Evolutionary conservation across 1,140 invertebrate species (phyloP).

Genomic region (Belonocnema kinseyi): DNA sequence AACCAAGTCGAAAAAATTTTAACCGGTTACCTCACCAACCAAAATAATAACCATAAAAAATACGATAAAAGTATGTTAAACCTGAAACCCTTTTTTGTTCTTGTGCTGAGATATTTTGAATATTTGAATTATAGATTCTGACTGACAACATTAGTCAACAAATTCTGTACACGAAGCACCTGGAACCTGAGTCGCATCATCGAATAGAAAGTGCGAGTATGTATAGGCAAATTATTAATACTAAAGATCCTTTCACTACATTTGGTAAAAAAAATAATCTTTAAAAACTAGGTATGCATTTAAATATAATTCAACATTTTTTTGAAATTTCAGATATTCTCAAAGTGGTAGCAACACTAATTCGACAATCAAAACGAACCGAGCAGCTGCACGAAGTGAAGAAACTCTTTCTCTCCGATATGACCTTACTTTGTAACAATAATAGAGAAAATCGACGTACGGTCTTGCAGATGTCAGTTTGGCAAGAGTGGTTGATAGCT

Average conservation of each 20-base stretch:
- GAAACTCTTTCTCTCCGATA: conserved; percentile 97
- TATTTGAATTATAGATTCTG: conserved; percentile 82
- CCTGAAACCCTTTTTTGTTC: too few species aligned
- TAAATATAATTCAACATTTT: conserved; percentile 19
- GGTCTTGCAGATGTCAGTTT: conserved; percentile 99
- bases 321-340: conserved; percentile 88
- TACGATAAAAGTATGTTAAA: too few species aligned
- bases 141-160: conserved; percentile 97
- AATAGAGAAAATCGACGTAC: conserved; percentile 97
- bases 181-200: conserved; percentile 95
- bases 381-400: conserved; percentile 95
- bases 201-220: conserved; percentile 98
- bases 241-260: neutral
- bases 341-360: conserved; percentile 98
- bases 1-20: too few species aligned
- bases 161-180: conserved; percentile 92
- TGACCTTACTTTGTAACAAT: conserved; percentile 97
- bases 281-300: neutral
- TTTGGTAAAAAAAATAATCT: too few species aligned
- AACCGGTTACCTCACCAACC: too few species aligned
- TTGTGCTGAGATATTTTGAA: neutral
- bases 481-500: conserved; percentile 99
- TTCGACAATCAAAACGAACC: conserved; percentile 96
- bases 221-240: conserved; percentile 58
- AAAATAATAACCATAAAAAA: too few species aligned